Base-by-base conservation (phyloP, 2,113 vertebrate species). In the Corythaeola cristata region DNA sequence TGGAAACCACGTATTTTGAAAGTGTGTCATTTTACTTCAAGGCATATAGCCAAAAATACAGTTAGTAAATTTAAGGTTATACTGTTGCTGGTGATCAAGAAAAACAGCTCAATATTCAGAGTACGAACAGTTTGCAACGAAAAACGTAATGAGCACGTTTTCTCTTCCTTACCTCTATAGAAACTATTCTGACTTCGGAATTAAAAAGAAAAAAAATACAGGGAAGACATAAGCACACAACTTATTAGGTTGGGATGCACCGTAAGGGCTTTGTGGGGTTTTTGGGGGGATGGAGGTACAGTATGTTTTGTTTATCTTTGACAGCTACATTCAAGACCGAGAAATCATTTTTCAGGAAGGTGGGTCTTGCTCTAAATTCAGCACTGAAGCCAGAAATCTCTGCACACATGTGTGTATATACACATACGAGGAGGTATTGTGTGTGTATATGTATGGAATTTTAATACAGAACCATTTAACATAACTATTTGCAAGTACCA, bases 391-490 rank as follows among this genome's bases (percentile, higher is more conserved):
- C 58, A 20, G 11, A 68, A 81, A 73, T 77, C 32, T 23, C 44
- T 56, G 30, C n/a, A 39, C 3, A 1, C 12, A 6, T 0, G 0
- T 11, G 8, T 24, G 5, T 14, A 24, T 12, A 15, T 17, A 22
- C 12, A 12, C 6, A 67, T n/a, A 18, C 30, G 26, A 24, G 47
- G 16, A 20, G 6, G 2, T 26, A 26, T 52, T 9, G 6, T 17
- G 33, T 30, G 24, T 19, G 3, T 4, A 9, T 19, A 24, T 2
- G 2, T 9, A 26, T 23, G 8, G 7, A 74, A 53, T 58, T 41
- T 58, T 47, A 71, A 32, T 30, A 52, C 50, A 71, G 47, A 80
- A 44, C 18, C 39, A 55, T 24, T 69, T 49, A 15, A 60, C 5
- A 28, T 17, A 19, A 19, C 24, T 26, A 22, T 64, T 56, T 19